These are phyloP conservation scores for Verasper variegatus DNA, from an alignment of 2,113 vertebrate genomes.

Conservation along the genomic window DNA sequence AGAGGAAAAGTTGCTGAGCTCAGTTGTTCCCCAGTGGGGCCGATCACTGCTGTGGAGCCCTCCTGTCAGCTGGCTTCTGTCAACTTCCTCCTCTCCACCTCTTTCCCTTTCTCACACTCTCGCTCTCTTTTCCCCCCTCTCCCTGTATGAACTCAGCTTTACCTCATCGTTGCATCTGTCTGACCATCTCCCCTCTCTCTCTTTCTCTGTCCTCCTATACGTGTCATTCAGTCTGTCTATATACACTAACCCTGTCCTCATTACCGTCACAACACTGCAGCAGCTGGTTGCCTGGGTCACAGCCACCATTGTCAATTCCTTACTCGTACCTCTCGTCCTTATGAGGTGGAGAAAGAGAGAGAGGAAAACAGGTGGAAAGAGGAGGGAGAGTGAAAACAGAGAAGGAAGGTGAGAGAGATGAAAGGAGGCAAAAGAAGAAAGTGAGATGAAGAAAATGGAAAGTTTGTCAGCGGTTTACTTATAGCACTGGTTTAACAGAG, in stretches of 20 bases:
- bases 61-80: slow-evolving; percentile 59
- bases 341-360: slow-evolving; percentile 22
- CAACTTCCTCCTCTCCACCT: slow-evolving; percentile 34
- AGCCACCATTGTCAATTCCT: slow-evolving; percentile 71
- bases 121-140: slow-evolving; percentile 18
- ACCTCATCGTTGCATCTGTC: slow-evolving; percentile 14
- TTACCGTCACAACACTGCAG: slow-evolving; percentile 76
- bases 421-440: slow-evolving; percentile 17
- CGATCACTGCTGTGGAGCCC: slow-evolving; percentile 26
- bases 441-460: slow-evolving; percentile 13
- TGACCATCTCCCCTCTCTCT: slow-evolving; percentile 21
- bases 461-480: not conserved
- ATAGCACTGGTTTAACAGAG: not conserved
- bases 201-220: slow-evolving; percentile 31
- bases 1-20: slow-evolving; percentile 61
- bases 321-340: slow-evolving; percentile 53
- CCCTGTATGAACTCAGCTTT: slow-evolving; percentile 41
- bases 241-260: slow-evolving; percentile 75
- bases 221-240: slow-evolving; percentile 61
- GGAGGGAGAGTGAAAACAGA: not conserved
- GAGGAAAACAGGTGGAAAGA: slow-evolving; percentile 32
- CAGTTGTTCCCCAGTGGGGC: slow-evolving; percentile 46
- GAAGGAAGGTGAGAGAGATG: not conserved
- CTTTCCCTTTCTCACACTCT: slow-evolving; percentile 21
- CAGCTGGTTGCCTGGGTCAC: slow-evolving; percentile 70